A percentile compares a stretch with the other conserved stretches of the same genome.
These are phyloP conservation scores for Sialia sialis DNA, from an alignment of 2,113 vertebrate species.

Conservation along the genomic window DNA sequence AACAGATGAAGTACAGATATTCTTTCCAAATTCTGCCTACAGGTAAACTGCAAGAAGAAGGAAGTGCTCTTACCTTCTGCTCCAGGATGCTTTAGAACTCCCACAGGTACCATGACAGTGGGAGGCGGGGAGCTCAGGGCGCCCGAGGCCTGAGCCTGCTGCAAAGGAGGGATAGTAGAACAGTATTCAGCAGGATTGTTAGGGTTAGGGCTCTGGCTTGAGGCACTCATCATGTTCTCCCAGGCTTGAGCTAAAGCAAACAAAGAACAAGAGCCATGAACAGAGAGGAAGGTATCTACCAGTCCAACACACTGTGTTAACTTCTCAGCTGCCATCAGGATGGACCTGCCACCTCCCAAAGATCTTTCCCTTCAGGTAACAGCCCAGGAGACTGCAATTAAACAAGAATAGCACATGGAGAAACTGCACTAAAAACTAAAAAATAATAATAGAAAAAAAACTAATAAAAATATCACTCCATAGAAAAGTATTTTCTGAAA, in stretches of 20 bases:
- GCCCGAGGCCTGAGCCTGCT: conserved; percentile 96
- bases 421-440: too few species aligned
- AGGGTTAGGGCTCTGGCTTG: conserved; percentile 94
- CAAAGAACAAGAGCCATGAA: conserved; percentile 72
- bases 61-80: conserved; percentile 80
- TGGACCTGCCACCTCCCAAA: not conserved
- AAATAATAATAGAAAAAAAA: too few species aligned
- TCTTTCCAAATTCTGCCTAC: conserved; percentile 15
- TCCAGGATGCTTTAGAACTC: conserved; percentile 92
- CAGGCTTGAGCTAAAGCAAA: conserved; percentile 86
- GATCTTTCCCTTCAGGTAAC: not conserved
- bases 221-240: conserved; percentile 84
- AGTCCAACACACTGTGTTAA: not conserved
- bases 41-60: conserved; percentile 32
- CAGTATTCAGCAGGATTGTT: conserved; percentile 99
- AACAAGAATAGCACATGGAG: not conserved
- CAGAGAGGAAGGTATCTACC: conserved; percentile 38
- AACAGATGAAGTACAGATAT: not conserved
- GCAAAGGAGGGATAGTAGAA: conserved; percentile 97
- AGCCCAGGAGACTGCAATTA: not conserved
- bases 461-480: not conserved
- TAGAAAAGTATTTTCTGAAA: not conserved
- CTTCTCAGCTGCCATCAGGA: not conserved
- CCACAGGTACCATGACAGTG: conserved; percentile 98
- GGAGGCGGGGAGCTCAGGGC: conserved; percentile 94